Evolutionary conservation across 2,888 invertebrate species (phyloP), one percentile per base, ranked within the genome.

Genomic region (Eurytoma adleriae): DNA sequence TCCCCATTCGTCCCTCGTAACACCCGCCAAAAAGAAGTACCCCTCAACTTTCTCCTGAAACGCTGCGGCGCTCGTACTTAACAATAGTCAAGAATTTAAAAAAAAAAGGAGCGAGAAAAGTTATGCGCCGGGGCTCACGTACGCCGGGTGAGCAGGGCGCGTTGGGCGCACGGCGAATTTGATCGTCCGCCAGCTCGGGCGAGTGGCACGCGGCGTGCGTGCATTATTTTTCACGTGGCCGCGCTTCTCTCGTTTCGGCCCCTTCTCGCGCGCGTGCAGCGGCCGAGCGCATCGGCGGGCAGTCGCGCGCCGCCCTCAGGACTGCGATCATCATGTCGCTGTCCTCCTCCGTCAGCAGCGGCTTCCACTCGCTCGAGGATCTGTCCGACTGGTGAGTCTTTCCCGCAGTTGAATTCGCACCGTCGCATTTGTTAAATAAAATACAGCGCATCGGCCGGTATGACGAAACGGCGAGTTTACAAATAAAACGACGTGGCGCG

Each of bases 331-430:
- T 78, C 80, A 85, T 86, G 85, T 86, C 87, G 81, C 76, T 85
- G 75, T 84, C 85, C 79, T 82, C 75, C 81, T 85, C 85, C 64
- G 83, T 80, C 64, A 84, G 84, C 78, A 86, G 85, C 75, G 84
- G 84, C 75, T 85, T 86, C 66, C 84, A 84, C 80, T 87, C 85
- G 30, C 82, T 83, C 76, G 85, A 83, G 70, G 85, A 85, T 81
- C 79, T 84, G 30, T 82, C 85, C 70, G 80, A 84, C 64, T 83
- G 85, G 83, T 85, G 78, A 85, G 83, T 80, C 16, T 20, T 40
- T 40, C 40, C 40, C 10, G n/a, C n/a, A 10, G 10, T 1, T 10
- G 10, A 0, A 10, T 10, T 0, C 40, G 10, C 7, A 40, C 40
- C 40, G 40, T 1, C 10, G 7, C 40, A 0, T 40, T 40, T 10